A percentile compares a stretch with the other conserved stretches of the same genome.
phyloP scores from a whole-genome alignment of 2,797 vertebrate genomes.

The Manis crassicaudata region DNA sequence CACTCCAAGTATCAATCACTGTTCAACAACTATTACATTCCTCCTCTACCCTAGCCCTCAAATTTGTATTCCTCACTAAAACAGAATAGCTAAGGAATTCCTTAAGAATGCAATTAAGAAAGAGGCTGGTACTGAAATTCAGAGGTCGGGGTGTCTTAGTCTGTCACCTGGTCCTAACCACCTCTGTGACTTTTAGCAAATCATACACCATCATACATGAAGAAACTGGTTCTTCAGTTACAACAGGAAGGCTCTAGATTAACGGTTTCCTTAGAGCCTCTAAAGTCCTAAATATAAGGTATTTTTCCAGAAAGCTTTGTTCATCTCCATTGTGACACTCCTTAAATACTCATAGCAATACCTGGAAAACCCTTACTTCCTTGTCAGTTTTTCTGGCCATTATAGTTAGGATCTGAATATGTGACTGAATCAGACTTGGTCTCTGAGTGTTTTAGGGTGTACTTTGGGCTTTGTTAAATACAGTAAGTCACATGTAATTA shows the following conservation, averaged over 20 bases:
- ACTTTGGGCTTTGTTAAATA: constrained; percentile 21
- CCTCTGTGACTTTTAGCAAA: background rate
- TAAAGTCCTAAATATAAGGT: background rate
- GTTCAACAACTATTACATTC: background rate
- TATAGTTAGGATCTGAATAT: background rate
- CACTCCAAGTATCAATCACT: background rate
- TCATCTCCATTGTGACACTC: background rate
- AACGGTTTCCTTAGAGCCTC: background rate
- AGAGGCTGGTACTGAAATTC: constrained; percentile 83
- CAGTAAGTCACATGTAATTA: background rate
- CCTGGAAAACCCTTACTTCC: background rate
- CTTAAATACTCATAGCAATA: background rate
- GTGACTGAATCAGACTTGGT: background rate
- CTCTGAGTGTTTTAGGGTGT: background rate
- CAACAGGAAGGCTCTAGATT: background rate
- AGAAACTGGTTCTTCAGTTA: background rate
- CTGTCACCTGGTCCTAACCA: background rate
- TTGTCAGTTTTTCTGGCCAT: background rate
- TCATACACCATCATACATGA: background rate
- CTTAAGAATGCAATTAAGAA: constrained; percentile 62
- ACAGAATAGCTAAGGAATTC: background rate
- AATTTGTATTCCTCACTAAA: background rate
- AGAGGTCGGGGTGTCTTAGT: background rate
- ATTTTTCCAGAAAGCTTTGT: background rate
- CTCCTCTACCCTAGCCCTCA: constrained; percentile 63